Conservation (phyloP, 35 echinoderm and acorn worm species). For the Diadema setosum region DNA sequence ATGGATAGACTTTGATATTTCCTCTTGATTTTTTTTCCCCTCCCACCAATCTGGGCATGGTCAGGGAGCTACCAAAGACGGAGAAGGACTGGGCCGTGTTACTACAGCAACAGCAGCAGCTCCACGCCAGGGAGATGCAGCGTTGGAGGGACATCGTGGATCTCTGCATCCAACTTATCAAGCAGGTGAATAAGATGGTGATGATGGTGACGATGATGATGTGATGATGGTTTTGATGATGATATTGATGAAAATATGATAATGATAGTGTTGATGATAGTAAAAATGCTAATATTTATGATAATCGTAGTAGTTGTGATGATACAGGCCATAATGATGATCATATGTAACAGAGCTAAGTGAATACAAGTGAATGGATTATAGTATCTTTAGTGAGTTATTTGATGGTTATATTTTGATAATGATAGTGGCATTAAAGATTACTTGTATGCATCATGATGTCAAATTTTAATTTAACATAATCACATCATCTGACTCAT, state of each 20-base stretch:
- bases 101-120: conserved; percentile 52
- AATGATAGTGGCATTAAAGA: no score
- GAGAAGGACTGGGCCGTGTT: conserved; percentile 33
- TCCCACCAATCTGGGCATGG: background rate
- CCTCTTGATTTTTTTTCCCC: background rate
- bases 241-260: background rate
- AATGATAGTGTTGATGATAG: background rate
- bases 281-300: background rate
- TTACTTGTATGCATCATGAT: no score
- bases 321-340: background rate
- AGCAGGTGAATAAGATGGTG: conserved; percentile 9
- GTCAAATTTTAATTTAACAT: no score
- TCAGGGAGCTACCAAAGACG: conserved; percentile 28
- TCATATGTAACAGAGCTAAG: background rate
- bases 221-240: background rate
- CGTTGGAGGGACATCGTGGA: conserved; percentile 47
- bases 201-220: background rate
- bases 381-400: no score
- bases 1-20: background rate
- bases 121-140: conserved; percentile 34
- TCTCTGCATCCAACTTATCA: conserved; percentile 56
- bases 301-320: background rate
- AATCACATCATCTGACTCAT: no score
- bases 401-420: no score
- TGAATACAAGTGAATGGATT: background rate